Conservation (phyloP, 2,888 invertebrate genomes). For the Stomorhina lunata region DNA sequence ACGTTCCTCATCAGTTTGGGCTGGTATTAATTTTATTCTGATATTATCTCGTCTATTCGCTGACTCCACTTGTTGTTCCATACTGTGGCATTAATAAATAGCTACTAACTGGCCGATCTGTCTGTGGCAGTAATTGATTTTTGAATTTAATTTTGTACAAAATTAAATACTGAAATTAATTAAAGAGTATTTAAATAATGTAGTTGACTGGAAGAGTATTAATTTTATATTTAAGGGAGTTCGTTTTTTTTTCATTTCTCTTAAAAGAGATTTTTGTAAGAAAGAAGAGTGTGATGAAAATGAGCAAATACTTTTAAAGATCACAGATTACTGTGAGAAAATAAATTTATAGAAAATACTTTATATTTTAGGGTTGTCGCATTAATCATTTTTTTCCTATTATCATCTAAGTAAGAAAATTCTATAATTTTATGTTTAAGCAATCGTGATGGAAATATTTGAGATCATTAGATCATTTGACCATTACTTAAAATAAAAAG, state of each 20-base stretch:
- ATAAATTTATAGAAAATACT: background rate
- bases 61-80: slow-evolving; percentile 38
- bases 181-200: background rate
- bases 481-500: no score
- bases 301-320: background rate
- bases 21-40: slow-evolving; percentile 73
- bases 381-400: background rate
- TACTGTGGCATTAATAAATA: slow-evolving; percentile 15
- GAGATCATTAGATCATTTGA: no score
- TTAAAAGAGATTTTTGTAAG: background rate
- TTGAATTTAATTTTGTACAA: background rate
- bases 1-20: slow-evolving; percentile 72
- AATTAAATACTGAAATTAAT: background rate
- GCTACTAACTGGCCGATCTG: slow-evolving; percentile 6
- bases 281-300: background rate
- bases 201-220: background rate
- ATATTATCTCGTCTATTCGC: slow-evolving; percentile 62
- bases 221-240: background rate
- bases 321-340: background rate
- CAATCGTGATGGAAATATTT: no score
- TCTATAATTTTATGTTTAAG: no score
- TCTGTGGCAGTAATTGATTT: slow-evolving; percentile 21
- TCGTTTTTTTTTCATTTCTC: background rate
- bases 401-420: no score
- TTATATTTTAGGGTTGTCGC: background rate